Percentiles rank a stretch among this genome's conserved stretches.
Conservation (phyloP, 2,888 invertebrate species). For the Drosophila paramelanica region DNA sequence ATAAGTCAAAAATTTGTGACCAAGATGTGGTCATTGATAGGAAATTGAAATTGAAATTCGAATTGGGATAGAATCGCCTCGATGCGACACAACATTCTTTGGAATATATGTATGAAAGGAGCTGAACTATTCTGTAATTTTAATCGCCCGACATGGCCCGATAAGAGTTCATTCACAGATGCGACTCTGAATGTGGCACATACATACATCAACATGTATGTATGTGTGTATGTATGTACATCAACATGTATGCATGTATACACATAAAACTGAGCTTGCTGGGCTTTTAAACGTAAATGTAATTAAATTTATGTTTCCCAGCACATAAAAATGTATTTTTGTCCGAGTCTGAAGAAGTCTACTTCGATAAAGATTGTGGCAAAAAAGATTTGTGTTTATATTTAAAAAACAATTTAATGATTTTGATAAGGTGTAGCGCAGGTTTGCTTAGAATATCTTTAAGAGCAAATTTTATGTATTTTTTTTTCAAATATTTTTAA, state of each 20-base stretch:
- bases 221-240: neutral
- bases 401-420: too few relatives aligned
- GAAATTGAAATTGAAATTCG: neutral
- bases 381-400: too few relatives aligned
- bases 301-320: too few relatives aligned
- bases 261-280: neutral
- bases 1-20: slow-evolving; percentile 38
- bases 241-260: neutral
- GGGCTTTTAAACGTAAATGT: too few relatives aligned
- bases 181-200: slow-evolving; percentile 20
- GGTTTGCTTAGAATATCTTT: neutral
- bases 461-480: too few relatives aligned
- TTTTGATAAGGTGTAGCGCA: too few relatives aligned
- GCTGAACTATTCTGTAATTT: slow-evolving; percentile 62
- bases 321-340: too few relatives aligned
- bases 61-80: slow-evolving; percentile 8
- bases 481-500: too few relatives aligned
- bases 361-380: too few relatives aligned
- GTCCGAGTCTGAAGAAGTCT: too few relatives aligned
- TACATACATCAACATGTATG: neutral
- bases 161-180: slow-evolving; percentile 78
- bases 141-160: slow-evolving; percentile 36
- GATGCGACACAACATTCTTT: neutral
- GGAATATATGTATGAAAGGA: neutral
- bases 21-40: slow-evolving; percentile 34